Evolutionary conservation across 35 echinoderm and acorn worm species (phyloP).

Genomic region (Hemicentrotus pulcherrimus): DNA sequence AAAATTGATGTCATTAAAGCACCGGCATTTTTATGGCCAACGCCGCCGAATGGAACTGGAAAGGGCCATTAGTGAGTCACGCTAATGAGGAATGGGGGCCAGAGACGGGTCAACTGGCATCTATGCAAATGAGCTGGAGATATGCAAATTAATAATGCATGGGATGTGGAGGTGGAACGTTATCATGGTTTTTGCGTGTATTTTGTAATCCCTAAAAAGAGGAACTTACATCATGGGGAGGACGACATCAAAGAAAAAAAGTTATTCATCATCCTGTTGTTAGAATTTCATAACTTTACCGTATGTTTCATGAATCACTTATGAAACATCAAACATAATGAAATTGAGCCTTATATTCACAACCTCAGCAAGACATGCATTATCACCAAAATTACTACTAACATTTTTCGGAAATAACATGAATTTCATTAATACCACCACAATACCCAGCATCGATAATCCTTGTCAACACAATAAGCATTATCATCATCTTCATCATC

Average conservation of each 20-base stretch:
- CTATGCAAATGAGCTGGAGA: constrained; percentile 31
- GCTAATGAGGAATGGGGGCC: constrained; percentile 33
- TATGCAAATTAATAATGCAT: constrained; percentile 45
- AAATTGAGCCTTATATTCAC: too few relatives aligned
- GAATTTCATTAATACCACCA: too few relatives aligned
- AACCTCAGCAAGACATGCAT: not conserved
- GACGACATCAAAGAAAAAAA: not conserved
- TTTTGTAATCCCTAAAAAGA: not conserved
- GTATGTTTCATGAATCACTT: too few relatives aligned
- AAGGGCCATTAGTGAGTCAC: constrained; percentile 33
- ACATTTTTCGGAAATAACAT: too few relatives aligned
- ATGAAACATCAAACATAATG: too few relatives aligned
- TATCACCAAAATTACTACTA: not conserved
- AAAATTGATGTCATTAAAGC: constrained; percentile 48
- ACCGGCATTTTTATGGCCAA: constrained; percentile 44
- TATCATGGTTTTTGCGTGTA: not conserved
- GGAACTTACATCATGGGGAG: not conserved
- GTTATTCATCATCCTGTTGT: too few relatives aligned
- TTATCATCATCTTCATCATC: not conserved
- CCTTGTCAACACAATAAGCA: not conserved
- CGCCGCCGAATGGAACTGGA: not conserved
- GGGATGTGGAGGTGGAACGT: not conserved
- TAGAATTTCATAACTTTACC: too few relatives aligned
- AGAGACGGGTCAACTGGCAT: constrained; percentile 14
- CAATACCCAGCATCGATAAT: not conserved